Base-by-base conservation (phyloP, 1,140 invertebrate genomes). In the Listronotus oregonensis region DNA sequence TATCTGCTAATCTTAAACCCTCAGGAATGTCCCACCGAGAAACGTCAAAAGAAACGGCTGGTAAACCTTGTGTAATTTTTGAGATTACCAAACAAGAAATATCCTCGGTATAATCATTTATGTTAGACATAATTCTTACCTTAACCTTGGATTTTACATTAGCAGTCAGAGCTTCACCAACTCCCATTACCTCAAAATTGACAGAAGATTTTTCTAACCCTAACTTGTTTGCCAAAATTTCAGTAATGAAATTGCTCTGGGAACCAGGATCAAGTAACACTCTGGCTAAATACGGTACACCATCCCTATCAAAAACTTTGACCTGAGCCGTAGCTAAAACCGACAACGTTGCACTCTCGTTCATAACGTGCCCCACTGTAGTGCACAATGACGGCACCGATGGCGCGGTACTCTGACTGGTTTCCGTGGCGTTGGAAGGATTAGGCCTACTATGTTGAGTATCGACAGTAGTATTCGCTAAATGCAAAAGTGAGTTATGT, bases 181-280 rank as follows among this genome's bases (percentile, higher is more conserved):
- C 32, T 14, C 51, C 51, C 10, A 37, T 12, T 17, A 55, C 37
- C 15, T 55, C 12, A 55, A 55, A 55, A 55, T 55, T 55, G 37
- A 40, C 51, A 37, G 31, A 18, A 6, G 7, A 15, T 39, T 40
- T 55, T 40, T 55, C 31, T 6, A 55, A 17, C 1, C 51, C 51
- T 8, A 55, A 32, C 15, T 39, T 55, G n/a, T 39, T 15, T 12
- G 37, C 32, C 51, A 55, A 39, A 40, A 31, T 55, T 55, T 55
- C 51, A 7, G 51, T 15, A n/a, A 55, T 39, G 17, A 55, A 55
- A 55, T 55, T 55, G 15, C 51, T 40, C n/a, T 40, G 37, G 7
- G 51, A 55, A 1, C 51, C 51, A 9, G 51, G 37, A 55, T 55
- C 51, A 14, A 55, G 15, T 40, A 55, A 18, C 11, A 32, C 51